Conservation (phyloP, 2,113 vertebrate genomes). For the Tachycineta bicolor region DNA sequence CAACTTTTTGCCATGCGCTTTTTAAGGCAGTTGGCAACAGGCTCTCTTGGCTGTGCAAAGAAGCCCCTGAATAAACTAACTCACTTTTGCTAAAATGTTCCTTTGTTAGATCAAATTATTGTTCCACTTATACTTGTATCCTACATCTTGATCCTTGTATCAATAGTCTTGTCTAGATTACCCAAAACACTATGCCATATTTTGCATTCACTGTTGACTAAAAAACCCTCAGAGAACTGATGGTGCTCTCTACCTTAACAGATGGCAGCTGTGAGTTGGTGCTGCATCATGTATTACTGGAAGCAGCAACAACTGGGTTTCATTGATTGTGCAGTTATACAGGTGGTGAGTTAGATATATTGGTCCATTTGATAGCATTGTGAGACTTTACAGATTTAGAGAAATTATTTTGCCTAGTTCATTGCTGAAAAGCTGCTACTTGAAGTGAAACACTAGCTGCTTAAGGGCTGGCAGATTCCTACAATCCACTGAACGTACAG, state of each 20-base stretch:
- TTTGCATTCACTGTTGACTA: background rate
- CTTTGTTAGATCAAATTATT: background rate
- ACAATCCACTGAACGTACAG: background rate
- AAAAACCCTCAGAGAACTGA: fast-evolving
- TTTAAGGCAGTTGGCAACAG: background rate
- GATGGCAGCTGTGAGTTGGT: background rate
- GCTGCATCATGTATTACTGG: background rate
- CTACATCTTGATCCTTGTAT: background rate
- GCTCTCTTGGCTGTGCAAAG: background rate
- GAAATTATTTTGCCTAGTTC: background rate
- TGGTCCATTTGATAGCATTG: background rate
- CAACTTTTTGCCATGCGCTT: background rate
- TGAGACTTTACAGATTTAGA: background rate
- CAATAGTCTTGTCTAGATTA: background rate
- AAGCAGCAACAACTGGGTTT: background rate
- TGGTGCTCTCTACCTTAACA: background rate
- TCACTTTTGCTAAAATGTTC: background rate
- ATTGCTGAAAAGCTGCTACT: background rate
- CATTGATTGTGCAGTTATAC: background rate
- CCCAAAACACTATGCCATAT: background rate
- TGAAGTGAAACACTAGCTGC: background rate
- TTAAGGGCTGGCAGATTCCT: background rate
- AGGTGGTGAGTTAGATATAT: background rate
- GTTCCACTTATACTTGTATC: background rate
- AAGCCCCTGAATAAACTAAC: background rate